Conservation (phyloP, 2,888 invertebrate genomes). For the Aporophyla lueneburgensis region DNA sequence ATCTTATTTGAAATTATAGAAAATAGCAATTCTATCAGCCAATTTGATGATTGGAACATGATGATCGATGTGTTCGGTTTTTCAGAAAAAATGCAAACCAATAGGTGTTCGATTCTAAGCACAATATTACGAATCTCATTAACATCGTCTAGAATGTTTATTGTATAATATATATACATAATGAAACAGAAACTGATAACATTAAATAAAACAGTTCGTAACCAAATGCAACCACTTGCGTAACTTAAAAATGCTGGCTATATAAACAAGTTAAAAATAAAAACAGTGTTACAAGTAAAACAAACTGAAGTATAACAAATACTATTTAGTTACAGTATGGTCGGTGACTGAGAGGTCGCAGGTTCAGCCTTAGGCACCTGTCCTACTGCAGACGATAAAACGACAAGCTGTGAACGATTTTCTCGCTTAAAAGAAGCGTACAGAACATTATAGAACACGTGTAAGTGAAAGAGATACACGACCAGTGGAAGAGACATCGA, state of each 20-base stretch:
- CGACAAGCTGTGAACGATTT: not conserved
- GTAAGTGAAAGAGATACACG: no score
- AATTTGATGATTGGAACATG: not conserved
- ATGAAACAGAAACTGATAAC: not conserved
- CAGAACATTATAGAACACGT: no score
- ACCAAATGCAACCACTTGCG: not conserved
- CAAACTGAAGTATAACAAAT: constrained; percentile 25
- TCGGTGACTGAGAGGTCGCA: constrained; percentile 3
- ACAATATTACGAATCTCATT: constrained; percentile 10
- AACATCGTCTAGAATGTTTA: not conserved
- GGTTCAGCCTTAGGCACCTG: not conserved
- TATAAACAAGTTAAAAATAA: constrained; percentile 4
- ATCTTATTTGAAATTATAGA: no score
- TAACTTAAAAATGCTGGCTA: not conserved
- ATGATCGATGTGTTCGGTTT: no score
- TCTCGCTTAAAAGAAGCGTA: not conserved
- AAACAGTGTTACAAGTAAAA: not conserved
- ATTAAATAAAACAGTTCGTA: constrained; percentile 6
- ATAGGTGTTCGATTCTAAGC: not conserved
- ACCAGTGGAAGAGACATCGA: no score
- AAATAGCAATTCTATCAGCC: no score
- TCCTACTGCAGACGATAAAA: not conserved
- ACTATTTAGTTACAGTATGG: constrained; percentile 18
- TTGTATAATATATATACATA: constrained; percentile 36
- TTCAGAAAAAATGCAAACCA: not conserved